Base-by-base conservation (phyloP, 2,113 vertebrate genomes). In the Archocentrus centrarchus region DNA sequence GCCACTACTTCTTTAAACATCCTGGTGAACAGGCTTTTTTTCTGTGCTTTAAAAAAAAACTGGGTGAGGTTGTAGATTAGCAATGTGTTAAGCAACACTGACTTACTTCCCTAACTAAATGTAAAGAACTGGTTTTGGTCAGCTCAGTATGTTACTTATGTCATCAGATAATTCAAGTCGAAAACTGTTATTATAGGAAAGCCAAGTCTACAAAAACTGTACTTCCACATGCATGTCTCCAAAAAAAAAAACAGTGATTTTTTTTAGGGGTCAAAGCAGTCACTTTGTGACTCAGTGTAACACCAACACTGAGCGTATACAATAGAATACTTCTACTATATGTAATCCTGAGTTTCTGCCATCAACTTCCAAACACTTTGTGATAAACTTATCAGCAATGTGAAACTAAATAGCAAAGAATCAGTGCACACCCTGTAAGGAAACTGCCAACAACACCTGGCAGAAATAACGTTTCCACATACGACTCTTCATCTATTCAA, bases 361-460 rank as follows among this genome's bases (percentile, higher is more conserved):
- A 47, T 63, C 55, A 63, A 20, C 47, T 32, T 73, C 32, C 2
- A 55, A 55, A 8, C 15, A 10, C 27, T 50, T 59, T 2, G 3
- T 14, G 55, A 59, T 53, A 79, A 73, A 66, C 20, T 50, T 37
- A 63, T 82, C 50, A 77, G 18, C 37, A 87, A 82, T 15, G 35
- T 37, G 37, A 66, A 84, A 66, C 80, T 17, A 18, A 58, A n/a
- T 61, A 86, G 53, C 11, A 63, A 59, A 44, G 18, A 59, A 64
- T 37, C 27, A 30, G 17, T 27, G 8, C 17, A 64, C 37, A 58
- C 20, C 39, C 8, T 41, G 10, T 11, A 47, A 62, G 53, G 30
- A 81, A 75, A 73, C 47, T 75, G 59, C 44, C 66, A 61, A 84
- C 11, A 0, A 15, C 3, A 27, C 6, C 35, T 35, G 62, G 10